phyloP scores from a whole-genome alignment of 2,113 vertebrate genomes.

The Pachycephala philippinensis region DNA sequence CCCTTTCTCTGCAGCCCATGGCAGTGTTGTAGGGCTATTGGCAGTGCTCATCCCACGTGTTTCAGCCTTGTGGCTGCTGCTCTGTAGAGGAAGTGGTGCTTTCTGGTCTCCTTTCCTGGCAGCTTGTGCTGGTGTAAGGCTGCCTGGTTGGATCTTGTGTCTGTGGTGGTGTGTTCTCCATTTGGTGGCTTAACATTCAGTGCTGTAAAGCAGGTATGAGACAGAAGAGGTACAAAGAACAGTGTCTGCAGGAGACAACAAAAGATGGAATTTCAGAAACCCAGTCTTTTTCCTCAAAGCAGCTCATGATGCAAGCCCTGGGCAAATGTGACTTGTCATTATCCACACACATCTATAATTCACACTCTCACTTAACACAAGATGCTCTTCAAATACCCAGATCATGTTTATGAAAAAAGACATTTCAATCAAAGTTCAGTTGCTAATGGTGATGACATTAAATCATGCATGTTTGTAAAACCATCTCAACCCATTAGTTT shows the following conservation, averaged over 20 bases:
- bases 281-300: not conserved
- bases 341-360: not conserved
- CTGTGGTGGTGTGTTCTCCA: fast-evolving
- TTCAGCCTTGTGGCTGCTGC: not conserved
- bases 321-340: not conserved
- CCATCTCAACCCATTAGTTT: not conserved
- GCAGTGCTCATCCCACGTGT: fast-evolving
- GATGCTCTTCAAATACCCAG: not conserved
- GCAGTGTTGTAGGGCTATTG: not conserved
- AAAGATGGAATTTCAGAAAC: not conserved
- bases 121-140: not conserved
- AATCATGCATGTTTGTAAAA: not conserved
- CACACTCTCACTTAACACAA: not conserved
- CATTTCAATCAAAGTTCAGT: not conserved
- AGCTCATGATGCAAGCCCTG: fast-evolving
- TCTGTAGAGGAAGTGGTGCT: fast-evolving
- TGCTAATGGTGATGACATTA: not conserved
- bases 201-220: not conserved
- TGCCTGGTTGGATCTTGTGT: not conserved
- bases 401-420: not conserved
- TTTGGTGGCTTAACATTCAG: fast-evolving
- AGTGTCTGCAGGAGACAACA: fast-evolving
- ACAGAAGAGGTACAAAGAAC: not conserved
- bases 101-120: not conserved
- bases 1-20: not conserved